Conservation (phyloP, 2,888 invertebrate species). For the Caprella mutica region DNA sequence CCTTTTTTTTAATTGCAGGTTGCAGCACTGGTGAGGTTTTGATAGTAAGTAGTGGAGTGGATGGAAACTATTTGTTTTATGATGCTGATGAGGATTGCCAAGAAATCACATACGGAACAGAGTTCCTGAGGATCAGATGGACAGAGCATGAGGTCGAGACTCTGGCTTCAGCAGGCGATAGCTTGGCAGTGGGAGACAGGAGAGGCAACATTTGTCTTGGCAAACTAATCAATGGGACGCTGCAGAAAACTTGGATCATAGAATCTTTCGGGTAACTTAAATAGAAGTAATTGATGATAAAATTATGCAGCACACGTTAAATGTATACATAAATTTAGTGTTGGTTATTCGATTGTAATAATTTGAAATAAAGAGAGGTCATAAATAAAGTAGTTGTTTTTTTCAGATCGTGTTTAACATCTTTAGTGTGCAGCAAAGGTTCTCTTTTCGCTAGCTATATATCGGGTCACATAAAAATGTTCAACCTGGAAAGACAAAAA, state of each 20-base stretch:
- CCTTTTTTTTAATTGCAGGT: no score
- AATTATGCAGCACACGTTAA: no score
- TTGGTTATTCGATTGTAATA: no score
- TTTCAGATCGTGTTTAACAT: no score
- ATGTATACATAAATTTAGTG: no score
- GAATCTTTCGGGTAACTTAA: slow-evolving; percentile 17
- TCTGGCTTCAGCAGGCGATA: slow-evolving; percentile 17
- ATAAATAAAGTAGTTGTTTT: no score
- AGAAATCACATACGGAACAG: neutral
- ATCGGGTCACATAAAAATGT: no score
- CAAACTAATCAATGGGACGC: slow-evolving; percentile 33
- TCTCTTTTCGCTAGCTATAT: no score
- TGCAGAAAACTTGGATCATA: slow-evolving; percentile 36
- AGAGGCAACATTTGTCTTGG: slow-evolving; percentile 39
- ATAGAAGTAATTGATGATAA: neutral
- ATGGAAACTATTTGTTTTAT: neutral
- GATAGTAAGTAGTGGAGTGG: slow-evolving; percentile 10
- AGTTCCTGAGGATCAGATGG: slow-evolving; percentile 7
- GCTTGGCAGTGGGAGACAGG: slow-evolving; percentile 37
- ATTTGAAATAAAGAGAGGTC: no score
- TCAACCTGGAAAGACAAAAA: no score
- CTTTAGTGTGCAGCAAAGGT: no score
- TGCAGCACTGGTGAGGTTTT: slow-evolving; percentile 20
- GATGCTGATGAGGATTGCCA: neutral
- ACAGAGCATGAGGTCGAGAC: slow-evolving; percentile 22